Evolutionary conservation across 2,888 invertebrate species (phyloP), one percentile per base, ranked within the genome.

Genomic region (Cephus rjabovi): DNA sequence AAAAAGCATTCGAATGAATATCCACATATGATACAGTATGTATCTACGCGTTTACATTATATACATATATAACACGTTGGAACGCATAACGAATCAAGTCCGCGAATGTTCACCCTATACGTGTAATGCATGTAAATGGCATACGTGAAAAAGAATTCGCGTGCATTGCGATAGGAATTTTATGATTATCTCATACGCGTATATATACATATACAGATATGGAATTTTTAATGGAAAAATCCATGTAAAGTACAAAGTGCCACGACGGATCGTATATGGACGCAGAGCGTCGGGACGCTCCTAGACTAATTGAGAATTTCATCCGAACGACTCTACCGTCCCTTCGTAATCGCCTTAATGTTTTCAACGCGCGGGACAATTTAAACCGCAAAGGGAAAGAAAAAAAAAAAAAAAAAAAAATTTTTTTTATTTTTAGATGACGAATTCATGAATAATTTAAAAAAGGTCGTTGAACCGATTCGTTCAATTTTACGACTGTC

Each of bases 391-490:
- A 76, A 79, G 81, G 81, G 82, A 79, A 82, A 23, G 23, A 56
- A 2, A 9, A 6, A 56, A 23, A 2, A 35, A 12, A 9, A 31
- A 30, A 30, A 30, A 30, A 30, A 30, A 30, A 30, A 30, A 30
- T 31, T 3, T 1, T 34, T 35, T 35, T 3, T 12, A 37, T 79
- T 79, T 77, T 80, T 81, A 85, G 81, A 81, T 86, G 85, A 87
- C 83, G 87, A 88, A 88, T 88, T 87, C 88, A 87, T 88, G 87
- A 87, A 88, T 87, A 86, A 56, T 23, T 56, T 23, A 56, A 23
- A 34, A 79, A 85, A 88, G 88, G 80, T 82, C 83, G 87, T 81
- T 81, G 79, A 81, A 76, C 82, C 81, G 9, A 23, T 56, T 56
- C 56, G 82, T 86, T 84, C 83, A 79, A 84, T 83, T 87, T 85